A percentile compares a stretch with the other conserved stretches of the same genome.
Conservation (phyloP, 2,888 invertebrate genomes). For the Ischnura elegans region DNA sequence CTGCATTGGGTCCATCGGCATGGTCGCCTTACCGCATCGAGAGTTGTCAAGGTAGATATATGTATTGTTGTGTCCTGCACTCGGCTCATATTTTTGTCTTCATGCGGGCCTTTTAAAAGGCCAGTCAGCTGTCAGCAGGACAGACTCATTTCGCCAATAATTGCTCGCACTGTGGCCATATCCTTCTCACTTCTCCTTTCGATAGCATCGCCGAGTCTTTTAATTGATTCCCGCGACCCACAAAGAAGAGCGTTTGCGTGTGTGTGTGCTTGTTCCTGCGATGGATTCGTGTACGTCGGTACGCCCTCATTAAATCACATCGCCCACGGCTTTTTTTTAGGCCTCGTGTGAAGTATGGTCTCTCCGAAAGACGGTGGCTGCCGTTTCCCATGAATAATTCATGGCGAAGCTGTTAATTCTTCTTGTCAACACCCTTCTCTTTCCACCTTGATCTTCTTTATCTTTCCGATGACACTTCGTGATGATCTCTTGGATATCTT, state of each 20-base stretch:
- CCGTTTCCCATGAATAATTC: background rate
- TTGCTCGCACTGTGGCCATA: background rate
- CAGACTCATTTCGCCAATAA: background rate
- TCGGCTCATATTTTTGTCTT: too few species aligned
- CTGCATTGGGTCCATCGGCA: too few species aligned
- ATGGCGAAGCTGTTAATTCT: background rate
- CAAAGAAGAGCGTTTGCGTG: background rate
- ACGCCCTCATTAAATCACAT: slow-evolving; percentile 22
- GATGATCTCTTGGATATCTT: background rate
- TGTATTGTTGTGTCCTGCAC: too few species aligned
- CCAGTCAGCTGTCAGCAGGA: background rate
- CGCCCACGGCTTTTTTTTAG: slow-evolving; percentile 18
- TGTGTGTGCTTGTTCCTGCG: background rate
- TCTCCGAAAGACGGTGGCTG: background rate
- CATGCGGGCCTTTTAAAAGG: background rate
- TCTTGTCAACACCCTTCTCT: background rate
- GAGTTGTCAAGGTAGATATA: too few species aligned
- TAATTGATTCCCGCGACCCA: background rate
- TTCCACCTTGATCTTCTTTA: background rate
- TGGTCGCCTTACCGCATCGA: too few species aligned
- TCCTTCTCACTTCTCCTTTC: background rate
- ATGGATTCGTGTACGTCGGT: background rate
- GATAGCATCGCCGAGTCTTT: background rate
- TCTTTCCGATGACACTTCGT: background rate
- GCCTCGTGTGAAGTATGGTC: background rate